Evolutionary conservation across 2,113 vertebrate species (phyloP).

Genomic region (Cranoglanis bouderius): DNA sequence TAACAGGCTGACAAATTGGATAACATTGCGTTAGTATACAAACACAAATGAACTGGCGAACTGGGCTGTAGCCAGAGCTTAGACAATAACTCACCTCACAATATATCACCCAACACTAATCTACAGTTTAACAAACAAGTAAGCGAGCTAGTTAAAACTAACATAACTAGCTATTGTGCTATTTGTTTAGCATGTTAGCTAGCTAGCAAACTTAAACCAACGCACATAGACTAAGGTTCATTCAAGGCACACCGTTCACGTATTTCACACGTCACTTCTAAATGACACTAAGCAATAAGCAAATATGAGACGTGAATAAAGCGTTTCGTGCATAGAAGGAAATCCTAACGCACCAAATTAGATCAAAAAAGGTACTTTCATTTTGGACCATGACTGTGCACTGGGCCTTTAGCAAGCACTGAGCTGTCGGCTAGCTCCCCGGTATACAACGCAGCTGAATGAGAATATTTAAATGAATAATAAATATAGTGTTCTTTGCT

Average conservation of each 20-base stretch:
- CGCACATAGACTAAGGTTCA: neutral
- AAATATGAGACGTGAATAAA: neutral
- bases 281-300: neutral
- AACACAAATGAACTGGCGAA: neutral
- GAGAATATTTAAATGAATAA: neutral
- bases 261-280: neutral
- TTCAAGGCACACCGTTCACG: too few species aligned
- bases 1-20: neutral
- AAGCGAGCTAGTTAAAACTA: neutral
- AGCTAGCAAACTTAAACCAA: constrained; percentile 7
- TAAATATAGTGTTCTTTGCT: neutral
- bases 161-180: neutral
- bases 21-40: neutral
- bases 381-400: constrained; percentile 80
- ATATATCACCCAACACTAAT: neutral
- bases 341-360: neutral
- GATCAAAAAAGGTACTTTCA: constrained; percentile 53
- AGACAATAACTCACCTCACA: neutral
- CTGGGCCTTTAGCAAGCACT: constrained; percentile 67
- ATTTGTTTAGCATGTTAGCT: constrained; percentile 26
- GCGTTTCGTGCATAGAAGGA: neutral
- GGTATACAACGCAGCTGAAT: neutral
- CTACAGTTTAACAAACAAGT: neutral
- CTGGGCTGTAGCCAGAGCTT: neutral
- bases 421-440: constrained; percentile 55